Conservation (phyloP, 2,888 invertebrate species). For the Dynastes maya region DNA sequence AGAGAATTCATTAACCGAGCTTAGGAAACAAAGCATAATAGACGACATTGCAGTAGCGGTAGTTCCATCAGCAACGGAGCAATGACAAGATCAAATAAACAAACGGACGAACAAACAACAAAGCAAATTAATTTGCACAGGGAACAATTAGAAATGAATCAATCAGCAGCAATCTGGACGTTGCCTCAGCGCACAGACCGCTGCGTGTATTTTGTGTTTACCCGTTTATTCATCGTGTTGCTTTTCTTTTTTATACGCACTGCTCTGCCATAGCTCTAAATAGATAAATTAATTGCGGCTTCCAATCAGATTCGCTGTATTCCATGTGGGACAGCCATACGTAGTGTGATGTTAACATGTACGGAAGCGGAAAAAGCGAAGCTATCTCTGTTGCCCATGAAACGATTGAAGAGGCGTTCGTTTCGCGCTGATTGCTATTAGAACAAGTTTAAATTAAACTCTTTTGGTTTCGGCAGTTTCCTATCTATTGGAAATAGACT, state of each 20-base stretch:
- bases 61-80: neutral
- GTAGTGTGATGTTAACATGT: neutral
- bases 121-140: conserved; percentile 15
- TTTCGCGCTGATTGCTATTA: conserved; percentile 4
- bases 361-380: no score
- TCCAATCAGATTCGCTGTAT: conserved; percentile 29
- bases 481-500: neutral
- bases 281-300: conserved; percentile 28
- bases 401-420: neutral
- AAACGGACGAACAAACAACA: conserved; percentile 10
- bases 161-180: conserved; percentile 8
- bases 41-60: no score
- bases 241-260: neutral
- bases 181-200: neutral
- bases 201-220: neutral
- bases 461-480: neutral
- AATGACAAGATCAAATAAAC: conserved; percentile 26
- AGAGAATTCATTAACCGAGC: no score
- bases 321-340: neutral
- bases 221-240: neutral
- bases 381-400: no score
- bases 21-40: no score
- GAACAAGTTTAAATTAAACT: conserved; percentile 2
- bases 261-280: neutral
- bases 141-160: conserved; percentile 34